Evolutionary conservation across 2,113 vertebrate genomes (phyloP).

Genomic region (Gnathonemus echidnorhynchus): DNA sequence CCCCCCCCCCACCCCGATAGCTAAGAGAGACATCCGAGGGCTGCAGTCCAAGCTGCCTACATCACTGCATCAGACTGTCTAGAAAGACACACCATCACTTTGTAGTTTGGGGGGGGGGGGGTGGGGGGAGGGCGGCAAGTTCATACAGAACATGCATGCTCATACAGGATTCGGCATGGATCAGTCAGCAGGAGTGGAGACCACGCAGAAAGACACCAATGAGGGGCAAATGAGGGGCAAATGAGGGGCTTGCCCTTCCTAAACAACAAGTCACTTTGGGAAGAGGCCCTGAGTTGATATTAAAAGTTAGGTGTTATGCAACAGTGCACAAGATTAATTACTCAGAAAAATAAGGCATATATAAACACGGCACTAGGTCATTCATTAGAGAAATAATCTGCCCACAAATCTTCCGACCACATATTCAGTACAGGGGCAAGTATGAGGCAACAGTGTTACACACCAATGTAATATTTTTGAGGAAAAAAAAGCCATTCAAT

Average conservation of each 20-base stretch:
- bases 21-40: neutral
- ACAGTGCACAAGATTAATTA: neutral
- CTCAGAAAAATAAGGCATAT: neutral
- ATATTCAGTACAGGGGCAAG: neutral
- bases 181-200: neutral
- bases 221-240: neutral
- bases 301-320: neutral
- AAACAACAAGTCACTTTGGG: neutral
- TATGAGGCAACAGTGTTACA: neutral
- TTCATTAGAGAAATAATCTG: neutral
- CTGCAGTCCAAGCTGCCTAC: neutral
- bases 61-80: neutral
- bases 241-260: neutral
- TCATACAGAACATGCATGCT: neutral
- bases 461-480: neutral
- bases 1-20: neutral
- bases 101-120: neutral
- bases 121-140: neutral
- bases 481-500: neutral
- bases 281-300: neutral
- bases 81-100: neutral
- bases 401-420: neutral
- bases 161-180: neutral
- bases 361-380: neutral
- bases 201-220: neutral